Conservation (phyloP, 2,888 invertebrate species). For the Watsonalla cultraria region DNA sequence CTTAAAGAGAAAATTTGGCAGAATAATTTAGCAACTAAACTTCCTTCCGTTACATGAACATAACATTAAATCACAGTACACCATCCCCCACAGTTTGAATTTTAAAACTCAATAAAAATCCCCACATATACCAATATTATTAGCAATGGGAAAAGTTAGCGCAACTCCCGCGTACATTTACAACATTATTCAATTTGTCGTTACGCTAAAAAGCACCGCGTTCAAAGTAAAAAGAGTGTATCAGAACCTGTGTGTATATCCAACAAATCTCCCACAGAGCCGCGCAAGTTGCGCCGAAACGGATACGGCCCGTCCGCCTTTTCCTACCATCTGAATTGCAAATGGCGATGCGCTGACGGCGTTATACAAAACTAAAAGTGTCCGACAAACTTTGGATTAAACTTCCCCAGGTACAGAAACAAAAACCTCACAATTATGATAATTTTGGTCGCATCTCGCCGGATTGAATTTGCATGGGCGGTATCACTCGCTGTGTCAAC, state of each 20-base stretch:
- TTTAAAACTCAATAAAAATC: slow-evolving; percentile 20
- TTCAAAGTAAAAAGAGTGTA: slow-evolving; percentile 48
- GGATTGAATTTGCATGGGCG: slow-evolving; percentile 76
- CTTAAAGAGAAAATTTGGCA: neutral
- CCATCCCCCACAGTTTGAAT: slow-evolving; percentile 10
- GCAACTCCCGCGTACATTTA: slow-evolving; percentile 33
- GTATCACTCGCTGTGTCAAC: slow-evolving; percentile 76
- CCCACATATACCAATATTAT: slow-evolving; percentile 8
- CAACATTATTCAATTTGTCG: slow-evolving; percentile 65
- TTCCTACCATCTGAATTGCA: slow-evolving; percentile 76
- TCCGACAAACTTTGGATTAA: slow-evolving; percentile 76
- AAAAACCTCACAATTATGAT: slow-evolving; percentile 79
- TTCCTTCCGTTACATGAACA: neutral
- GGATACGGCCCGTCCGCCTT: slow-evolving; percentile 55
- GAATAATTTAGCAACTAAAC: neutral
- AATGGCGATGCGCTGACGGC: slow-evolving; percentile 70
- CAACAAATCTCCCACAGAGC: slow-evolving; percentile 54
- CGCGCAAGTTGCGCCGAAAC: slow-evolving; percentile 60
- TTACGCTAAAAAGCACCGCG: slow-evolving; percentile 51
- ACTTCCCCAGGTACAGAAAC: slow-evolving; percentile 75
- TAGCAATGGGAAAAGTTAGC: slow-evolving; percentile 18
- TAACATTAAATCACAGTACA: neutral
- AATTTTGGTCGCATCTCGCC: slow-evolving; percentile 71
- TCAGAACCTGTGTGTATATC: slow-evolving; percentile 64
- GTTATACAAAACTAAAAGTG: slow-evolving; percentile 76